These are phyloP conservation scores for Lampris incognitus DNA, from an alignment of 2,113 vertebrate species.

Conservation along the genomic window DNA sequence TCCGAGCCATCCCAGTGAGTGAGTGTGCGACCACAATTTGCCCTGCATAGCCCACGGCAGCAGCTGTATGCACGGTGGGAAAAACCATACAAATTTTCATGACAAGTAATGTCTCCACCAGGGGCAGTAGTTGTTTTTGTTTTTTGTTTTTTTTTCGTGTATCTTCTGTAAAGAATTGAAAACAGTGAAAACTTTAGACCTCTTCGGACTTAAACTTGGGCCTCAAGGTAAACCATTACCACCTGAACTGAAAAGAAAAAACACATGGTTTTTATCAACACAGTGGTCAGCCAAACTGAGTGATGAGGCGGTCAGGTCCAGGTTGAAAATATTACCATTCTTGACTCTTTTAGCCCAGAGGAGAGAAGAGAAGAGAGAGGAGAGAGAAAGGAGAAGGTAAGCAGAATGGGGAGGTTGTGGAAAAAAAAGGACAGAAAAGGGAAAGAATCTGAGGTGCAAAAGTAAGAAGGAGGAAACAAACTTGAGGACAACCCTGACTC, in stretches of 20 bases:
- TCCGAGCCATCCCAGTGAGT: too few species aligned
- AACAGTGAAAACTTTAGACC: neutral
- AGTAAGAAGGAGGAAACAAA: neutral
- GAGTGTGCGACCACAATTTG: too few species aligned
- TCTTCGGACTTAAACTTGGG: constrained; percentile 42
- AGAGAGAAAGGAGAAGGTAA: neutral
- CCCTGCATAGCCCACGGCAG: too few species aligned
- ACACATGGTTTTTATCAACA: constrained; percentile 39
- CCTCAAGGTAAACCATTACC: constrained; percentile 62
- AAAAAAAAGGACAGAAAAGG: neutral
- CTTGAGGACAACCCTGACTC: neutral
- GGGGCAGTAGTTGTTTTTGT: constrained; percentile 22
- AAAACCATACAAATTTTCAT: neutral
- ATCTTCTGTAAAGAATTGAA: neutral
- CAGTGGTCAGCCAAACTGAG: constrained; percentile 9
- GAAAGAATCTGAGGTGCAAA: neutral
- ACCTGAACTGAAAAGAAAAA: constrained; percentile 56
- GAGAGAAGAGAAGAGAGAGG: neutral
- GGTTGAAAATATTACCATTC: constrained; percentile 53
- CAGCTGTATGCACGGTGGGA: neutral
- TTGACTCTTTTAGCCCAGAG: constrained; percentile 31
- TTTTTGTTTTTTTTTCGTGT: neutral
- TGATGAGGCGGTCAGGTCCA: constrained; percentile 27
- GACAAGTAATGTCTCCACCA: constrained; percentile 9
- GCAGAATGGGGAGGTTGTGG: too few species aligned